These are phyloP conservation scores for Illadopsis cleaveri DNA, from an alignment of 2,113 vertebrate genomes.

Conservation along the genomic window DNA sequence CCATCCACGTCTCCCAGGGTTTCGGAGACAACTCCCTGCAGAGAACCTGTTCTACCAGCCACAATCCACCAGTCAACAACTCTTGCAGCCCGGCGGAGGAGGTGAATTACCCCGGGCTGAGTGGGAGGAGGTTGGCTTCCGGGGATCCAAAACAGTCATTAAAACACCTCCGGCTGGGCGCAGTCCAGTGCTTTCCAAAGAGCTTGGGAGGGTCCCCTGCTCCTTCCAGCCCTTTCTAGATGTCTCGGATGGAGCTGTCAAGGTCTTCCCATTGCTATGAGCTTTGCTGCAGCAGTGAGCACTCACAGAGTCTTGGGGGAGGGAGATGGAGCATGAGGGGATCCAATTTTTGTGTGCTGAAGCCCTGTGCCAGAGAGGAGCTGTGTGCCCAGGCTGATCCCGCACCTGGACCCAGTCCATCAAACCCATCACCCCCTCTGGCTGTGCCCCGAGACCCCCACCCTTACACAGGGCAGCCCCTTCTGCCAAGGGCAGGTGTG, in stretches of 20 bases:
- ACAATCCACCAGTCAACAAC: conserved; percentile 49
- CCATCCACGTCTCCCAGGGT: conserved; percentile 51
- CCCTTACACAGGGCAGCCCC: rapidly evolving
- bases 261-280: rapidly evolving
- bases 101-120: conserved; percentile 47
- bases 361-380: background rate
- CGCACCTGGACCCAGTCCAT: background rate
- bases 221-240: background rate
- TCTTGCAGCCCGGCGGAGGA: conserved; percentile 15
- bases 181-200: background rate
- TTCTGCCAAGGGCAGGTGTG: background rate
- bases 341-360: background rate
- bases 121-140: conserved; percentile 53
- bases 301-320: rapidly evolving
- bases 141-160: conserved; percentile 51
- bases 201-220: background rate
- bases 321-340: background rate
- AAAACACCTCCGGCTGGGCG: conserved; percentile 39
- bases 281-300: background rate
- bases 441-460: rapidly evolving
- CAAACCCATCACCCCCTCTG: rapidly evolving
- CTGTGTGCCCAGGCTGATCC: background rate
- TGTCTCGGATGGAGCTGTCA: background rate
- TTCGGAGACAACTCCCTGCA: conserved; percentile 70
- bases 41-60: conserved; percentile 78